phyloP scores from a whole-genome alignment of 2,113 vertebrate genomes.

The Brachyistius frenatus region DNA sequence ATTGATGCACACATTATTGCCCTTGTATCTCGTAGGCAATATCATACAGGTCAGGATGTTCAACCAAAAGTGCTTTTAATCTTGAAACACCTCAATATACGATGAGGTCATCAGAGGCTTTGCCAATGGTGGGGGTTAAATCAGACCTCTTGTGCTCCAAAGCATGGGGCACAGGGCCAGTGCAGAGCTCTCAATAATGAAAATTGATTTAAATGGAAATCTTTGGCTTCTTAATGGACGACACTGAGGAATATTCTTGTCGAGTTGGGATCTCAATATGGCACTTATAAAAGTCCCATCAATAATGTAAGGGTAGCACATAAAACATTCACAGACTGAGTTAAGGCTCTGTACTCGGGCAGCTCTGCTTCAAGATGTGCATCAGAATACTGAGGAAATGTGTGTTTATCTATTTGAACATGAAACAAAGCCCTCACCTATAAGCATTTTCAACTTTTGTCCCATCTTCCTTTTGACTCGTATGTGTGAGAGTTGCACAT shows the following conservation, averaged over 20 bases:
- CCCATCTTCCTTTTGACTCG: slow-evolving; percentile 19
- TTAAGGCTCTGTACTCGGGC: slow-evolving; percentile 52
- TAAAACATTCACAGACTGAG: slow-evolving; percentile 80
- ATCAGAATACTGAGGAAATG: slow-evolving; percentile 43
- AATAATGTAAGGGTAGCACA: slow-evolving; percentile 77
- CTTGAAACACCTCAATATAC: slow-evolving; percentile 47
- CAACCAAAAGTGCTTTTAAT: slow-evolving; percentile 64
- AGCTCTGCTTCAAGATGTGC: slow-evolving; percentile 46
- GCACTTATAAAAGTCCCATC: slow-evolving; percentile 79
- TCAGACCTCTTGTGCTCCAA: slow-evolving; percentile 21
- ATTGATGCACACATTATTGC: slow-evolving; percentile 63
- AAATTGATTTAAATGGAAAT: slow-evolving; percentile 78
- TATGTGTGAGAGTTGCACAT: slow-evolving; percentile 25
- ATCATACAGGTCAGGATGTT: slow-evolving; percentile 58
- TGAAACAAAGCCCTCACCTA: slow-evolving; percentile 31
- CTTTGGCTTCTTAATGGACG: slow-evolving; percentile 77
- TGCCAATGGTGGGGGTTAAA: not conserved
- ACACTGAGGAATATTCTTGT: slow-evolving; percentile 72
- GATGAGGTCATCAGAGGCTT: slow-evolving; percentile 54
- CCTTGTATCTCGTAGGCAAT: slow-evolving; percentile 62
- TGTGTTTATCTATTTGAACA: slow-evolving; percentile 23
- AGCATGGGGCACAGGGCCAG: slow-evolving; percentile 29
- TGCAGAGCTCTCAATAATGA: slow-evolving; percentile 59
- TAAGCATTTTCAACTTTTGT: slow-evolving; percentile 28
- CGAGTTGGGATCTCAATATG: slow-evolving; percentile 73